Percentiles rank a stretch among this genome's conserved stretches.
Conservation (phyloP, 35 echinoderm and acorn worm genomes). For the Apostichopus japonicus region DNA sequence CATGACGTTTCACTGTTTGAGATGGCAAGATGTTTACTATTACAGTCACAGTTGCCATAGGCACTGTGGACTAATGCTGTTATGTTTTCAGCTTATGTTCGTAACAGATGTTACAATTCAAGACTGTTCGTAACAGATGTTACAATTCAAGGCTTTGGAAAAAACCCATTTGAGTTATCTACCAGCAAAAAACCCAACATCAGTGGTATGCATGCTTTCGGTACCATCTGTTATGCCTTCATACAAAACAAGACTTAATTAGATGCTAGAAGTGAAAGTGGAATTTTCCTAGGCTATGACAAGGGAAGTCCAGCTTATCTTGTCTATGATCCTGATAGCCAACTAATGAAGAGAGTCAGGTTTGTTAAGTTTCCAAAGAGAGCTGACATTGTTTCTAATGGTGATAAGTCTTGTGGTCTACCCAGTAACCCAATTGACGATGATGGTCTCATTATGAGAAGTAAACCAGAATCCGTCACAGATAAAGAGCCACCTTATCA, state of each 20-base stretch:
- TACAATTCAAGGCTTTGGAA: constrained; percentile 30
- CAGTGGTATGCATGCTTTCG: too few relatives aligned
- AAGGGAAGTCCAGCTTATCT: constrained; percentile 15
- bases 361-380: constrained; percentile 17
- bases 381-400: not conserved
- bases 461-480: not conserved
- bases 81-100: constrained; percentile 47
- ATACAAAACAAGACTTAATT: constrained; percentile 44
- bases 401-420: not conserved
- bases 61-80: constrained; percentile 50
- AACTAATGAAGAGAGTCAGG: constrained; percentile 30
- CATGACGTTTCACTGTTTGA: not conserved
- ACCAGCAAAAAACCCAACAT: constrained; percentile 34
- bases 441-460: constrained; percentile 5
- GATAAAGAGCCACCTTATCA: not conserved
- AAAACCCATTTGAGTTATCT: constrained; percentile 33
- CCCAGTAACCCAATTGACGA: not conserved
- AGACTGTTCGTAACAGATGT: constrained; percentile 54
- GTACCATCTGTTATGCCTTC: constrained; percentile 45
- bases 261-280: constrained; percentile 31
- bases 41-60: constrained; percentile 34
- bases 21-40: constrained; percentile 59
- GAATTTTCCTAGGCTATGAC: constrained; percentile 43
- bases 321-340: not conserved
- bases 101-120: constrained; percentile 61